phyloP scores from a whole-genome alignment of 2,113 vertebrate genomes.

The Typhlomys cinereus region DNA sequence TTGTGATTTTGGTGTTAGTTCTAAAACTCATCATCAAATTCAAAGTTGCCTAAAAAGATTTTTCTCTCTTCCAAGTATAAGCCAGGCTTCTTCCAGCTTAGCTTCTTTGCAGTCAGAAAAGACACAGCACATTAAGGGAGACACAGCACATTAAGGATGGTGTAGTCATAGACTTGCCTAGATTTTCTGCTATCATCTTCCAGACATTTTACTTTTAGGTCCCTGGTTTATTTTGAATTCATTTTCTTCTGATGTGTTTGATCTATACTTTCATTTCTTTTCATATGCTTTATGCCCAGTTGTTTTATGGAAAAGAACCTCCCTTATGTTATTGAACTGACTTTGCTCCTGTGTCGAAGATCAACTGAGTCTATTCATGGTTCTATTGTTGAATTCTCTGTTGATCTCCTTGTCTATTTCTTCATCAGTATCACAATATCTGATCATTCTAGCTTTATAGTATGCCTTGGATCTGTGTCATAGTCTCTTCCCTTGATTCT shows the following conservation, averaged over 20 bases:
- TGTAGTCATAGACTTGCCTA: too few relatives aligned
- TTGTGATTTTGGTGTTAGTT: slow-evolving; percentile 17
- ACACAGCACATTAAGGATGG: too few relatives aligned
- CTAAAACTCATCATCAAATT: background rate
- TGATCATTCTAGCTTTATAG: background rate
- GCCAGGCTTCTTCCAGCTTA: too few relatives aligned
- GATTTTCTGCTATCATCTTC: background rate
- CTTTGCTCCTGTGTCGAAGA: background rate
- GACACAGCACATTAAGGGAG: too few relatives aligned
- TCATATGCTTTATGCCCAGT: background rate
- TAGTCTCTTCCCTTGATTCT: background rate
- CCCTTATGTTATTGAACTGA: background rate
- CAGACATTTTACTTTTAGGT: background rate
- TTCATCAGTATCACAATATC: background rate
- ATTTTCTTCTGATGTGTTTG: slow-evolving; percentile 6
- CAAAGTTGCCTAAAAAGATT: background rate
- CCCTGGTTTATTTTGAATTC: slow-evolving; percentile 4
- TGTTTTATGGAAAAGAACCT: background rate
- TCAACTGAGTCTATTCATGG: background rate
- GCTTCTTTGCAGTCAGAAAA: too few relatives aligned
- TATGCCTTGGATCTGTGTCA: background rate
- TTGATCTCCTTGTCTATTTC: background rate
- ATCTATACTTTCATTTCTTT: background rate
- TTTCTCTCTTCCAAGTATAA: too few relatives aligned
- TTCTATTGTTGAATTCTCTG: background rate